Evolutionary conservation across 1,140 invertebrate genomes (phyloP).

Genomic region (Diorhabda carinulata): DNA sequence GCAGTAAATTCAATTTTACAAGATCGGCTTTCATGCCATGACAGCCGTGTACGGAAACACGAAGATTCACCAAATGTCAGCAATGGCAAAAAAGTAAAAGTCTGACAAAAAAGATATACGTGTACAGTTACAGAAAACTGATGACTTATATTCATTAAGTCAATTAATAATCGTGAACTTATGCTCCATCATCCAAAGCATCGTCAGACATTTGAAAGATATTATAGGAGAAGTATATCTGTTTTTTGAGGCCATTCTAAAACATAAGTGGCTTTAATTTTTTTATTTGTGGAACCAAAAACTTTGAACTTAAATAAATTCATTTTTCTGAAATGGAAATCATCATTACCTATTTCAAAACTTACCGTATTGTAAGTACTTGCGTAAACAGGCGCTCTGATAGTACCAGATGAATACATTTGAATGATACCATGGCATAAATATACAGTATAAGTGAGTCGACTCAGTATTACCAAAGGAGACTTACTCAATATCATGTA

Average conservation of each 20-base stretch:
- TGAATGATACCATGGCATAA: slow-evolving; percentile 66
- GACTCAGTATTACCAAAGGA: slow-evolving; percentile 60
- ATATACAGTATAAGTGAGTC: slow-evolving; percentile 69
- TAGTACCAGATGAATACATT: slow-evolving; percentile 56
- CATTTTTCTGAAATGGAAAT: too few relatives aligned
- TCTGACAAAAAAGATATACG: too few relatives aligned
- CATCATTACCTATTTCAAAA: not conserved
- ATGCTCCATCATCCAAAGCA: not conserved
- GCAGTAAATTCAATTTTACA: too few relatives aligned
- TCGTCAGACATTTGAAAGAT: not conserved
- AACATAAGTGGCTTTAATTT: not conserved
- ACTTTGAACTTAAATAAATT: not conserved
- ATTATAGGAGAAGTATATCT: too few relatives aligned
- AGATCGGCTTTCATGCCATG: too few relatives aligned
- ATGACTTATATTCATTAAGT: too few relatives aligned
- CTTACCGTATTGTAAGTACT: slow-evolving; percentile 28
- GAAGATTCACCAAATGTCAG: too few relatives aligned
- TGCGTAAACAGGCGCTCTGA: slow-evolving; percentile 51
- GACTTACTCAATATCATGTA: slow-evolving; percentile 44
- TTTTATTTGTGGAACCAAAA: not conserved
- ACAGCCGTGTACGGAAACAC: too few relatives aligned
- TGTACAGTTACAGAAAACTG: too few relatives aligned
- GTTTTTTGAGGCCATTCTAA: too few relatives aligned
- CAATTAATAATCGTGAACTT: too few relatives aligned
- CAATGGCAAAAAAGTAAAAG: too few relatives aligned